A percentile compares a stretch with the other conserved stretches of the same genome.
These are phyloP conservation scores for Metopia argyrocephala DNA, from an alignment of 2,888 invertebrate genomes.

Conservation along the genomic window DNA sequence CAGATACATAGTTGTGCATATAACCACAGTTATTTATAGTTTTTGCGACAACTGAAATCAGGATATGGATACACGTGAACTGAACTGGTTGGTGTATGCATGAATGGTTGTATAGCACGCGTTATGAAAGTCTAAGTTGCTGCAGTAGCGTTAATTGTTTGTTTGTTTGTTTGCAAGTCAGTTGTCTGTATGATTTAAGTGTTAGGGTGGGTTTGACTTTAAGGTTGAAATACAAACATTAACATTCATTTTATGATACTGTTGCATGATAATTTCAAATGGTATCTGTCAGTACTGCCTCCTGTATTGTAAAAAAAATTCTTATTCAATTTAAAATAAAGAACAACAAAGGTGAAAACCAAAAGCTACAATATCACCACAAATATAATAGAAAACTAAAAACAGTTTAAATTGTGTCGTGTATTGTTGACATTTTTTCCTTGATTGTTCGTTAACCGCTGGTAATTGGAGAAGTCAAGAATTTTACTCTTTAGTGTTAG, in stretches of 20 bases:
- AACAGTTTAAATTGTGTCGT: conserved; percentile 20
- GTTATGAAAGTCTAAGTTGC: conserved; percentile 63
- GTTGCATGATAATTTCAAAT: conserved; percentile 31
- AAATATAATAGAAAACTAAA: conserved; percentile 1
- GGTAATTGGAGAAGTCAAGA: conserved; percentile 65
- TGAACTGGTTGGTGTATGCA: conserved; percentile 55
- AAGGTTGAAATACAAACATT: conserved; percentile 56
- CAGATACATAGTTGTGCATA: conserved; percentile 23
- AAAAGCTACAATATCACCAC: not conserved
- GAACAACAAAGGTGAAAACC: not conserved
- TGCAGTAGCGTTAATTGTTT: conserved; percentile 76
- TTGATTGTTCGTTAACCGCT: conserved; percentile 60
- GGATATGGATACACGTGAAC: conserved; percentile 42
- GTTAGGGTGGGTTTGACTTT: conserved; percentile 71
- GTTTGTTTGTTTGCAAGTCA: conserved; percentile 77
- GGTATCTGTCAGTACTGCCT: not conserved
- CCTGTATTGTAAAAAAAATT: not conserved
- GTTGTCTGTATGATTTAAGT: conserved; percentile 76
- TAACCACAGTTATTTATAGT: conserved; percentile 72
- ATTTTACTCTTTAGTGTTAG: conserved; percentile 23
- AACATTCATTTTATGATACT: not conserved
- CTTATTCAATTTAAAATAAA: conserved; percentile 54
- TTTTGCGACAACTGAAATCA: conserved; percentile 21
- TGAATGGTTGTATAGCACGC: conserved; percentile 33
- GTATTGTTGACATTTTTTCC: conserved; percentile 57